Evolutionary conservation across 2,888 invertebrate species (phyloP), one percentile per base, ranked within the genome.

Genomic region (Lysandra coridon): DNA sequence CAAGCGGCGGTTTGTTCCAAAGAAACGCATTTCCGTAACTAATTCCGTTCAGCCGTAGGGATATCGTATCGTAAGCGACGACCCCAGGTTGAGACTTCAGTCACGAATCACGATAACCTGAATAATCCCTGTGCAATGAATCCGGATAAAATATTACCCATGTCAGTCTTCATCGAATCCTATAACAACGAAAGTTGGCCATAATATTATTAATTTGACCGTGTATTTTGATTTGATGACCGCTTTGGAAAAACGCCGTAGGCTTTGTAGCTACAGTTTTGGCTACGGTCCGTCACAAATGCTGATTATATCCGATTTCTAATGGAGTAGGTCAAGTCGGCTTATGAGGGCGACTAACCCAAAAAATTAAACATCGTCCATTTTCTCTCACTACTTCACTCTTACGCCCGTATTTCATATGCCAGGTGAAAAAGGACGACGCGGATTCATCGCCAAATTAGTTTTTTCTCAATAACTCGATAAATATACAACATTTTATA

Each of bases 11-110:
- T 86, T 86, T 86, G 82, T 86, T 88, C 85, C 85, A 86, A 87
- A 87, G 86, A 84, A 92, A 91, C 92, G 92, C 91, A 93, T 91
- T 93, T 92, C 91, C 91, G 89, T 85, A 83, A 82, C 82, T 78
- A 49, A 64, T 74, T 78, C 40, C 44, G 23, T 78, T 49, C 73
- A 30, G 40, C 69, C 69, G 69, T 33, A 33, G 69, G 14, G 33
- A 69, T 69, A 6, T 30, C 30, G 14, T 33, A 69, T 69, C 30
- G 30, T n/a, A 33, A 33, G 14, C 12, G 69, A 69, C 69, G 69
- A 37, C 33, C 69, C 69, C 69, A 23, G 23, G 23, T 69, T 69
- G 69, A 33, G 33, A 4, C 69, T 69, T 33, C 69, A 37, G 69
- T 69, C 69, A 69, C 69, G 69, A 44, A 69, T 64, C 10, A 30